These are phyloP conservation scores for Drosophila algonquin DNA, from an alignment of 2,888 invertebrate genomes.

Conservation along the genomic window DNA sequence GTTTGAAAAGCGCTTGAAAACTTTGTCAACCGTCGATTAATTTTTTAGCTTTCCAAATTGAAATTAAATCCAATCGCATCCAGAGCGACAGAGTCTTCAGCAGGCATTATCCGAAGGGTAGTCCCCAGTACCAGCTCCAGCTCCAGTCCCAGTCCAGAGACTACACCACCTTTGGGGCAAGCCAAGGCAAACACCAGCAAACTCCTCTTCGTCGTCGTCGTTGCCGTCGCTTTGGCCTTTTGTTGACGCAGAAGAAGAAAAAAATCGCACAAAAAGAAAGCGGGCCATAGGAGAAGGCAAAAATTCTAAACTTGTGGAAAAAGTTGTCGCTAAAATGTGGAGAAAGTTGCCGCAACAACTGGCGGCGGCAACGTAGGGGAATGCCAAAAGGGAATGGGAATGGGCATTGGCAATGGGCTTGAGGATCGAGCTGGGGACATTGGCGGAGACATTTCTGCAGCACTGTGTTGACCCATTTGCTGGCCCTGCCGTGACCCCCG, in stretches of 20 bases:
- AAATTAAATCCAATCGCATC: constrained; percentile 24
- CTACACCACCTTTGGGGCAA: constrained; percentile 63
- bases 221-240: constrained; percentile 65
- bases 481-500: constrained; percentile 37
- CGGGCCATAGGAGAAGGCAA: constrained; percentile 31
- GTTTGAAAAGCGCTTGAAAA: constrained; percentile 32
- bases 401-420: constrained; percentile 14
- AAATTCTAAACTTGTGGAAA: constrained; percentile 76
- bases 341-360: constrained; percentile 74
- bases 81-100: not conserved
- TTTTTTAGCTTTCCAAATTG: constrained; percentile 30
- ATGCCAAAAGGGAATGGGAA: constrained; percentile 24
- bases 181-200: constrained; percentile 73
- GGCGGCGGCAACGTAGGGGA: constrained; percentile 37
- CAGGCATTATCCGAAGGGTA: not conserved
- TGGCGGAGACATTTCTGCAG: constrained; percentile 43
- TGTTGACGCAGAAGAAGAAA: constrained; percentile 60
- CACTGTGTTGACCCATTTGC: constrained; percentile 73
- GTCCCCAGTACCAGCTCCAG: too few species aligned
- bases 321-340: constrained; percentile 79
- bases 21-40: constrained; percentile 11
- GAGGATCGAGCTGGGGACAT: constrained; percentile 5
- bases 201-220: constrained; percentile 41
- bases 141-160: constrained; percentile 15
- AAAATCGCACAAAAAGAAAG: constrained; percentile 15